A percentile compares a stretch with the other conserved stretches of the same genome.
Conservation (phyloP, 2,797 vertebrate genomes). For the Ceyx erithaca region DNA sequence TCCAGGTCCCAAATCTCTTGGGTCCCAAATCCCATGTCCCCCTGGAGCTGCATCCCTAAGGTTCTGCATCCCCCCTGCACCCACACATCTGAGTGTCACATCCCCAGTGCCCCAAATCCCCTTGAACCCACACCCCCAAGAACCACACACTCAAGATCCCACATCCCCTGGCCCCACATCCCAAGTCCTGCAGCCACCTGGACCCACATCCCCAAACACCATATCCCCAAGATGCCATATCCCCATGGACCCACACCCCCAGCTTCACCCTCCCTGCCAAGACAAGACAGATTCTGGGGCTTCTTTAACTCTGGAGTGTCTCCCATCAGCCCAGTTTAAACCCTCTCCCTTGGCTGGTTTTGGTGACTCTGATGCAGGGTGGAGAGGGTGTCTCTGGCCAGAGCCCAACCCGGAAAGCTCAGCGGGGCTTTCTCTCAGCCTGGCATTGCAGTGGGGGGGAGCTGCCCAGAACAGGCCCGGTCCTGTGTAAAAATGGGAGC, state of each 20-base stretch:
- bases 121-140: too few relatives aligned
- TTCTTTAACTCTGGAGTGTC: not conserved
- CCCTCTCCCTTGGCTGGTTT: fast-evolving
- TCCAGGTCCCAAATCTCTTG: not conserved
- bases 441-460: not conserved
- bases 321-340: not conserved
- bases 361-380: fast-evolving
- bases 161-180: too few relatives aligned
- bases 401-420: constrained; percentile 17
- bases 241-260: not conserved
- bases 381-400: not conserved
- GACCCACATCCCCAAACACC: too few relatives aligned
- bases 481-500: constrained; percentile 48
- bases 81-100: too few relatives aligned
- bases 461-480: constrained; percentile 5
- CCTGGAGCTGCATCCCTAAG: too few relatives aligned
- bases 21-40: not conserved
- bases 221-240: not conserved
- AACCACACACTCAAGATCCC: not conserved
- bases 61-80: too few relatives aligned
- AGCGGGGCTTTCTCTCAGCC: not conserved
- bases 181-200: not conserved
- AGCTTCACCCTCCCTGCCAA: too few relatives aligned
- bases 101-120: not conserved
- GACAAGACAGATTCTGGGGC: not conserved